Conservation (phyloP, 2,113 vertebrate species). For the Pteruthius melanotis region DNA sequence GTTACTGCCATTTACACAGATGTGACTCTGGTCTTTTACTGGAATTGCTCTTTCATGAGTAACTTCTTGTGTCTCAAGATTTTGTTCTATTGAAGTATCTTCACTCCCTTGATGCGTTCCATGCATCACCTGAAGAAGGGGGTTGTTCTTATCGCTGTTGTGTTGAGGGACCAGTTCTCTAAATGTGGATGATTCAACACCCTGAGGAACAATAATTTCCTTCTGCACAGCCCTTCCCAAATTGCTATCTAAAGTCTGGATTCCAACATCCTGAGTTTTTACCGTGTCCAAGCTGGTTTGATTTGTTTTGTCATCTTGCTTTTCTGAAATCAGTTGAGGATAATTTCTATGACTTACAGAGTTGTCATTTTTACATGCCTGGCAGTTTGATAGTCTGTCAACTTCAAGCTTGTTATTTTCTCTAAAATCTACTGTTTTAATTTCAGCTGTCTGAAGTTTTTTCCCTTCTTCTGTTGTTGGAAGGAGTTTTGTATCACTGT, state of each 20-base stretch:
- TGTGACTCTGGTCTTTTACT: background rate
- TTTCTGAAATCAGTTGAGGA: background rate
- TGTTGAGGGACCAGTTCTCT: constrained; percentile 10
- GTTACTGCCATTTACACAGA: background rate
- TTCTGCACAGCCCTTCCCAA: background rate
- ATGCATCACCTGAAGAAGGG: background rate
- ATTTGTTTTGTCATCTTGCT: constrained; percentile 39
- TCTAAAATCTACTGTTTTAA: constrained; percentile 4
- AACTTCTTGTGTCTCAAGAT: background rate
- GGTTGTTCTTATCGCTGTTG: background rate
- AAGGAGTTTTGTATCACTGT: constrained; percentile 27
- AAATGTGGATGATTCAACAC: background rate
- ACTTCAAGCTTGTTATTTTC: constrained; percentile 46
- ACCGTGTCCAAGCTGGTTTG: constrained; percentile 38
- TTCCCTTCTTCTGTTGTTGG: constrained; percentile 63
- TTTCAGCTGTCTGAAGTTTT: constrained; percentile 60
- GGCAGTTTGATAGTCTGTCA: constrained; percentile 33
- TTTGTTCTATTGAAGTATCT: background rate
- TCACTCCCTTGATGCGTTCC: background rate
- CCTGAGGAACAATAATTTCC: background rate
- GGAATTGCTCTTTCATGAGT: background rate
- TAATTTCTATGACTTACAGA: constrained; percentile 33
- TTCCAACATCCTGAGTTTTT: constrained; percentile 78
- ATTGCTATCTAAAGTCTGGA: constrained; percentile 62
- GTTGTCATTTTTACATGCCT: constrained; percentile 35